Base-by-base conservation (phyloP, 2,888 invertebrate genomes). In the Gryllus longicercus region DNA sequence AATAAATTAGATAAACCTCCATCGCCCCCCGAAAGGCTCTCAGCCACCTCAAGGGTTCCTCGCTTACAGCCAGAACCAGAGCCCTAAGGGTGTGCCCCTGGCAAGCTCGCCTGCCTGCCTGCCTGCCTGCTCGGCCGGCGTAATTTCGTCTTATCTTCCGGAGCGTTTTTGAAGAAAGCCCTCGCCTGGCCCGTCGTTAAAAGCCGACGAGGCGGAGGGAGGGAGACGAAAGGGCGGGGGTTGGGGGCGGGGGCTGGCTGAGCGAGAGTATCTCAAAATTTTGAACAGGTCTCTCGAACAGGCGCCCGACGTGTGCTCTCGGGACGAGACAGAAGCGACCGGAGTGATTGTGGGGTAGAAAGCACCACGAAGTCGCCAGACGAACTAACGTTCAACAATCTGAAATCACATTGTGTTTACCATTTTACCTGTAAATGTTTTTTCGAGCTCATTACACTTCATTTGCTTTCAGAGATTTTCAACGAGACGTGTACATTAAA, bases 1-100 rank as follows among this genome's bases (percentile, higher is more conserved):
- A 63, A 63, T 63, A 63, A 63, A 63, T 63, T 63, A 63, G 63
- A 63, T 63, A 63, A 63, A 63, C 16, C 63, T 63, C 63, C n/a
- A 63, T 63, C 63, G 63, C n/a, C 63, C 38, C 38, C 8, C 63
- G n/a, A 63, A 63, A 63, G 63, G 16, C 63, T 63, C n/a, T 63
- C 63, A 63, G n/a, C 63, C 63, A 63, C 63, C 63, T n/a, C 63
- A n/a, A 63, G 63, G 63, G 63, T n/a, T 5, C 38, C 38, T 38
- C 38, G 38, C 38, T 14, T n/a, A n/a, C 63, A 63, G 63, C 63
- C 63, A 63, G 63, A 63, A 14, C 14, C 63, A n/a, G 63, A n/a
- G 14, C 63, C n/a, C 63, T 63, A 18, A n/a, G 14, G 63, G 63
- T 14, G 63, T 63, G 63, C 63, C 63, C 63, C 63, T 18, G n/a